Percentiles rank a stretch among this genome's conserved stretches.
These are phyloP conservation scores for Callyntrura sp. DNA, from an alignment of 2,888 invertebrate species.

Conservation along the genomic window DNA sequence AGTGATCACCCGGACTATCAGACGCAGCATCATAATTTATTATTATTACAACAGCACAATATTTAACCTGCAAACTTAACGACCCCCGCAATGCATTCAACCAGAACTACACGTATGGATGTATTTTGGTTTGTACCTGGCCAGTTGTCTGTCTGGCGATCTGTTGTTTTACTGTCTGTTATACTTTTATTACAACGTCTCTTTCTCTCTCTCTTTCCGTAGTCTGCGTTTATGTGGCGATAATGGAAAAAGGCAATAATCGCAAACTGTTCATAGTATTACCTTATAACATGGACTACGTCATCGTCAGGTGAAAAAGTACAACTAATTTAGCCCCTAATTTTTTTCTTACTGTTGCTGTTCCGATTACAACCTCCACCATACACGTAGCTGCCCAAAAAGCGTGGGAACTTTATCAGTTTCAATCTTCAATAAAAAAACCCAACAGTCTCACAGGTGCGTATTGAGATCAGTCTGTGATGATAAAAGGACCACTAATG, in stretches of 20 bases:
- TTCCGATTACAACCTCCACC: too few species aligned
- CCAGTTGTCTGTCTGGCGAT: too few species aligned
- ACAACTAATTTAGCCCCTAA: neutral
- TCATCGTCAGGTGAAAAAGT: neutral
- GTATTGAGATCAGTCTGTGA: neutral
- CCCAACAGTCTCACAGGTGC: neutral
- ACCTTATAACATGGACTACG: neutral
- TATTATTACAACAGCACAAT: neutral
- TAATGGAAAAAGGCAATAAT: neutral
- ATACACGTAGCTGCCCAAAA: neutral
- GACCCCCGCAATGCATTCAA: neutral
- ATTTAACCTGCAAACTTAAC: conserved; percentile 10
- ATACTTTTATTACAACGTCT: too few species aligned
- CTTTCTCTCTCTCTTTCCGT: too few species aligned
- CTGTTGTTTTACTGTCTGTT: too few species aligned
- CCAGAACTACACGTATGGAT: neutral
- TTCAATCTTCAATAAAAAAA: neutral
- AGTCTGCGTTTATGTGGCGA: too few species aligned
- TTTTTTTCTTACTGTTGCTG: neutral
- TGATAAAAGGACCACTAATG: neutral
- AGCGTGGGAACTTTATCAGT: conserved; percentile 47
- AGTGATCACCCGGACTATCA: conserved; percentile 12
- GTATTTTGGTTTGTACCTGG: too few species aligned
- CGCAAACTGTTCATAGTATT: conserved; percentile 18
- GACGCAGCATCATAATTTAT: too few species aligned